Evolutionary conservation across 1,140 invertebrate genomes (phyloP).

Genomic region (Drosophila nebulosa): DNA sequence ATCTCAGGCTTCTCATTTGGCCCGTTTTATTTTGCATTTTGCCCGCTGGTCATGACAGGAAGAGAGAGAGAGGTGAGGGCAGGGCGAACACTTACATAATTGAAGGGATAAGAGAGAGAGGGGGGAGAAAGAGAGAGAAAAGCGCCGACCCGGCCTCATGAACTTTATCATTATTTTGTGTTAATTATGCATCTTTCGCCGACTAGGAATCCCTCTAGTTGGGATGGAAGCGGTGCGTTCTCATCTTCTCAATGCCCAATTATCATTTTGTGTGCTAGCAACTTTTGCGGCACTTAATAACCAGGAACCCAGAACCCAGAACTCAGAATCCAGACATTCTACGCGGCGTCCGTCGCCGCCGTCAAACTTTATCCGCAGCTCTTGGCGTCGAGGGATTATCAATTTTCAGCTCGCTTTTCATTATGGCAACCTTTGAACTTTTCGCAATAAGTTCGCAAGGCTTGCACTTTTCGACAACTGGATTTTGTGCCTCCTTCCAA

Average conservation of each 20-base stretch:
- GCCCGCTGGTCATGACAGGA: slow-evolving; percentile 94
- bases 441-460: slow-evolving; percentile 57
- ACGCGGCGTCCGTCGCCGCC: slow-evolving; percentile 2
- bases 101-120: slow-evolving; percentile 60
- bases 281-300: slow-evolving; percentile 75
- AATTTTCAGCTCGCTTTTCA: slow-evolving; percentile 64
- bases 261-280: slow-evolving; percentile 68
- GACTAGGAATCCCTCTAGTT: slow-evolving; percentile 4
- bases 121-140: too few relatives aligned
- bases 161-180: slow-evolving; percentile 77
- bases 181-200: slow-evolving; percentile 75
- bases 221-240: neutral
- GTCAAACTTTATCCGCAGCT: slow-evolving; percentile 63
- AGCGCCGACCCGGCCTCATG: slow-evolving; percentile 43
- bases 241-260: slow-evolving; percentile 62
- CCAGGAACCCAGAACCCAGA: slow-evolving; percentile 40
- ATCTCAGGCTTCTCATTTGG: slow-evolving; percentile 75
- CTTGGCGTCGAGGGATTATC: slow-evolving; percentile 41
- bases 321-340: slow-evolving; percentile 34
- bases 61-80: neutral
- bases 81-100: slow-evolving; percentile 37
- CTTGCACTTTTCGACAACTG: slow-evolving; percentile 47
- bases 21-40: slow-evolving; percentile 82
- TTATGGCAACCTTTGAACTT: slow-evolving; percentile 70
- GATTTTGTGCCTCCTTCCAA: neutral